Conservation (phyloP, 2,888 invertebrate genomes). For the Cantharis rufa region DNA sequence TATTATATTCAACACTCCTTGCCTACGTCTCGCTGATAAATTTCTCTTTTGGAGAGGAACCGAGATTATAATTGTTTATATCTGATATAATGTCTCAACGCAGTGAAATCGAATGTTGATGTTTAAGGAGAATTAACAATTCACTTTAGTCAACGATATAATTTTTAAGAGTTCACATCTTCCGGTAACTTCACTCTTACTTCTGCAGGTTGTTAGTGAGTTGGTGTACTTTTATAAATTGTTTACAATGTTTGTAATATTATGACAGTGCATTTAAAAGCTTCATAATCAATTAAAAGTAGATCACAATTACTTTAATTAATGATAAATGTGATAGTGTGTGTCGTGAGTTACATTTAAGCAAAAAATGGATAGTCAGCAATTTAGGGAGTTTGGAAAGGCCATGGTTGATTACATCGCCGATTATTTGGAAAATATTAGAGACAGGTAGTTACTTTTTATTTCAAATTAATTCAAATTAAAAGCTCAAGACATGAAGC, state of each 20-base stretch:
- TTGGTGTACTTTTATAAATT: not conserved
- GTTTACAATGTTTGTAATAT: not conserved
- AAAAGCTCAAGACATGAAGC: not conserved
- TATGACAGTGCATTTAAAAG: not conserved
- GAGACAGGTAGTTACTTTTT: constrained; percentile 66
- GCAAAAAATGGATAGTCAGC: constrained; percentile 67
- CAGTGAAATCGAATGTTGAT: constrained; percentile 14
- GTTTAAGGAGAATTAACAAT: not conserved
- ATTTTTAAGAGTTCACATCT: constrained; percentile 6
- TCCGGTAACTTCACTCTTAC: constrained; percentile 21
- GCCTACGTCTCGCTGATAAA: not conserved
- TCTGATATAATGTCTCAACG: constrained; percentile 6
- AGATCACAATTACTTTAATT: constrained; percentile 1
- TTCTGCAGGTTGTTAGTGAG: not conserved
- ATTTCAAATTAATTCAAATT: not conserved
- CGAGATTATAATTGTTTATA: constrained; percentile 5
- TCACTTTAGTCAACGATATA: not conserved
- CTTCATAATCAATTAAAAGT: constrained; percentile 6
- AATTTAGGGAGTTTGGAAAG: constrained; percentile 82
- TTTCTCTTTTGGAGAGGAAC: constrained; percentile 14
- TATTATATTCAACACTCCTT: constrained; percentile 1
- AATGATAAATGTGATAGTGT: constrained; percentile 4
- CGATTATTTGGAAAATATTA: constrained; percentile 85
- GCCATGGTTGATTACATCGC: constrained; percentile 88
- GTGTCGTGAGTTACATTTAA: not conserved